Conservation (phyloP, 2,888 invertebrate species). For the Melangyna quadrimaculata region DNA sequence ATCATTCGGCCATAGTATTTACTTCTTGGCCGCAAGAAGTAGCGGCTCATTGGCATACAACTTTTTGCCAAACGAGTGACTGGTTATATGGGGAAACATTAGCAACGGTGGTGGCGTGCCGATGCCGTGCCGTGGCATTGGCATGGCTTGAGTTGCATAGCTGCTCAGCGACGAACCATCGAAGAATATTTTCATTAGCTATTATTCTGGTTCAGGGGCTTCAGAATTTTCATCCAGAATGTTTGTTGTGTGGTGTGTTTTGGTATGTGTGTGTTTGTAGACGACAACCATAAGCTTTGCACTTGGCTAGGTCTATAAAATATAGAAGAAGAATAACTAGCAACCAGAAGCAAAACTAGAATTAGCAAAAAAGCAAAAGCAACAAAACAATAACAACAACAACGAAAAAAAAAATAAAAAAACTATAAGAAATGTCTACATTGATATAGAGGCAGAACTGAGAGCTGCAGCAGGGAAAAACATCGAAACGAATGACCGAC, state of each 20-base stretch:
- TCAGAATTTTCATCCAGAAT: conserved; percentile 18
- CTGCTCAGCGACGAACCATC: conserved; percentile 34
- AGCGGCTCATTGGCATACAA: conserved; percentile 65
- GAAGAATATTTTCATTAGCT: conserved; percentile 59
- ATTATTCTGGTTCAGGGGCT: conserved; percentile 12
- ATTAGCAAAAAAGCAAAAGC: conserved; percentile 41
- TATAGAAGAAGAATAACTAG: conserved; percentile 28
- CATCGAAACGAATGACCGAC: conserved; percentile 70
- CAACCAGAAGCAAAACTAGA: conserved; percentile 51
- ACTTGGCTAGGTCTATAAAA: conserved; percentile 38
- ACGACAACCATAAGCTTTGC: conserved; percentile 36
- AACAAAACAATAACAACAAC: neutral
- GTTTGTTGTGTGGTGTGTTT: neutral
- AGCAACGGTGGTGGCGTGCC: neutral
- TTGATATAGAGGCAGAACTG: neutral
- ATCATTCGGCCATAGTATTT: conserved; percentile 66
- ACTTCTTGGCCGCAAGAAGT: conserved; percentile 60
- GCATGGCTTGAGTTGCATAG: neutral
- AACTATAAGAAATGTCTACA: conserved; percentile 6
- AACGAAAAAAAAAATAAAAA: neutral
- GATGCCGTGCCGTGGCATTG: no score
- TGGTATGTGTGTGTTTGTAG: conserved; percentile 3
- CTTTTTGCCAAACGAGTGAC: conserved; percentile 28
- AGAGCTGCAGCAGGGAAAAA: conserved; percentile 12
- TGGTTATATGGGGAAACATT: neutral